Evolutionary conservation across 2,113 vertebrate species (phyloP).

Genomic region (Anarhynchus alexandrinus): DNA sequence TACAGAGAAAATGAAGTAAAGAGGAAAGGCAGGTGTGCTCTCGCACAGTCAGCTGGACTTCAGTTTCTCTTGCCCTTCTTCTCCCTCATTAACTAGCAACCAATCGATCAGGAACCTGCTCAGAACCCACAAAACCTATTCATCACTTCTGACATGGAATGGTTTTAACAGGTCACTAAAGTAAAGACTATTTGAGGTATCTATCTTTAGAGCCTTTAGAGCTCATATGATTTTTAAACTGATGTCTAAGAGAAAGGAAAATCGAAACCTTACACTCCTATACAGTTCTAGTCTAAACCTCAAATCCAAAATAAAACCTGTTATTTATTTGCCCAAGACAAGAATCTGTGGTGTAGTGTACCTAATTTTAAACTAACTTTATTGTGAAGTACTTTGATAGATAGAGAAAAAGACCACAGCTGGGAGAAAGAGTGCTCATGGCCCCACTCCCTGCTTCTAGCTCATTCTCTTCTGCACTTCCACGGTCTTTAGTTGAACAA

Average conservation of each 20-base stretch:
- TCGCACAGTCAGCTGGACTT: constrained; percentile 58
- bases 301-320: neutral
- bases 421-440: neutral
- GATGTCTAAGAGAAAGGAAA: neutral
- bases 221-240: neutral
- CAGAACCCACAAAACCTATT: constrained; percentile 73
- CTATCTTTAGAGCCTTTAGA: constrained; percentile 37
- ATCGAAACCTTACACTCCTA: neutral
- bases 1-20: constrained; percentile 75
- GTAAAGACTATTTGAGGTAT: constrained; percentile 47
- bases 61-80: constrained; percentile 53
- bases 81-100: constrained; percentile 66
- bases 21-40: constrained; percentile 70
- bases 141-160: constrained; percentile 67
- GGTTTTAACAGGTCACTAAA: constrained; percentile 60
- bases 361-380: neutral
- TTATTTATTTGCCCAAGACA: neutral
- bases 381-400: neutral
- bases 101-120: constrained; percentile 69
- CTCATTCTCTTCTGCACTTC: neutral
- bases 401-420: neutral
- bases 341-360: neutral
- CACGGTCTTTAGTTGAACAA: neutral
- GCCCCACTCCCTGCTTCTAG: neutral
- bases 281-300: neutral